These are phyloP conservation scores for Ophioderma brevispina DNA, from an alignment of 35 echinoderm and acorn worm genomes.

Conservation along the genomic window DNA sequence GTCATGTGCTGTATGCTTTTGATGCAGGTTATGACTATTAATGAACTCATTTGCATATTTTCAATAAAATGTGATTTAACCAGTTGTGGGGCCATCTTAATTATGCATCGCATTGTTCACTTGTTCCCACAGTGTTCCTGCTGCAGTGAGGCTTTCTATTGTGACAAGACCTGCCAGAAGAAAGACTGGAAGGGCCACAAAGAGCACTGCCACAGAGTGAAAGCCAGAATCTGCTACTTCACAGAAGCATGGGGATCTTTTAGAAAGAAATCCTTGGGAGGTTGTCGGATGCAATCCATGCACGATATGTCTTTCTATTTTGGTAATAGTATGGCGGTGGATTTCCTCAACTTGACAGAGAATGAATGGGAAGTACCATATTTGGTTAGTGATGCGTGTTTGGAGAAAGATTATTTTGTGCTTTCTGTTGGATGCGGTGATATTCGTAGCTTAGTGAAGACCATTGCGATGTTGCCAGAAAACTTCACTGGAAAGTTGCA, in stretches of 20 bases:
- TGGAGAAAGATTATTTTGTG: conserved; percentile 12
- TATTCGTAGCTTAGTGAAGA: conserved; percentile 45
- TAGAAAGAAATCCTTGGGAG: background rate
- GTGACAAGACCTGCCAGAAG: background rate
- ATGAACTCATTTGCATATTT: too few relatives aligned
- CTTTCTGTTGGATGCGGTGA: conserved; percentile 61
- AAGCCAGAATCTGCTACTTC: background rate
- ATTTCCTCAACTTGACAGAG: conserved; percentile 47
- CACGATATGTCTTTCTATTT: conserved; percentile 41
- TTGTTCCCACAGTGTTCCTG: conserved; percentile 5
- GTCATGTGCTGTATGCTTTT: too few relatives aligned
- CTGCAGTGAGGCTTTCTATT: conserved; percentile 9
- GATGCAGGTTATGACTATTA: too few relatives aligned
- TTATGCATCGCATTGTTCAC: background rate
- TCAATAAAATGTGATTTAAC: too few relatives aligned
- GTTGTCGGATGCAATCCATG: background rate
- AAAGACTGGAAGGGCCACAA: background rate
- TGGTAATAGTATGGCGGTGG: conserved; percentile 60
- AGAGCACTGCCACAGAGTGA: background rate
- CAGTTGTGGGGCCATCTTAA: too few relatives aligned
- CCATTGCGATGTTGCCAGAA: conserved; percentile 40
- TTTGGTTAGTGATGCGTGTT: background rate
- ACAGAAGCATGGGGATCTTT: background rate
- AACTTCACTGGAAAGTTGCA: conserved; percentile 36
- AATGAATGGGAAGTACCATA: conserved; percentile 35